Base-by-base conservation (phyloP, 2,797 vertebrate species). In the Pterois miles region DNA sequence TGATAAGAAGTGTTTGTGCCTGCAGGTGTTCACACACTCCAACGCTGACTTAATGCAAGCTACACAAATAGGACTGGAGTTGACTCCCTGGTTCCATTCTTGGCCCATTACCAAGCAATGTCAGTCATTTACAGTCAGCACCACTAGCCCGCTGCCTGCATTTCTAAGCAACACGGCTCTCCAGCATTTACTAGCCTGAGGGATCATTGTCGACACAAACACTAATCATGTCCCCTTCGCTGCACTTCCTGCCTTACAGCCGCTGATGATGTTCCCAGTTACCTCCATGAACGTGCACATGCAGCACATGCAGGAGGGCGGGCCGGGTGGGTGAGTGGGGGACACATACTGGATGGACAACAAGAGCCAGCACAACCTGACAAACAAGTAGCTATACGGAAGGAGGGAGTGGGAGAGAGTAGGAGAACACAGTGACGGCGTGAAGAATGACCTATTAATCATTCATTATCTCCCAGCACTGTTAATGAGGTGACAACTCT, bases 401-500 rank as follows among this genome's bases (percentile, higher is more conserved):
- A 85, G 68, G 38, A 75, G 65, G 76, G 78, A 90, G 81, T 68
- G 33, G 65, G 80, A 86, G 80, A 83, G 71, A 85, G 86, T 80
- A 79, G 84, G 77, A 84, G 85, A 93, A 62, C 80, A 81, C 46
- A 65, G 81, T 72, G 86, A 84, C 43, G 77, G 84, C 64, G 81
- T 84, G 86, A 89, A 90, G 91, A 91, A 92, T 92, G 90, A 90
- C 87, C 91, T 92, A 95, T 95, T 94, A 96, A 96, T 96, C 94
- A 95, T 95, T 96, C 93, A 96, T 95, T 94, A 93, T 92, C 91
- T 93, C 85, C 81, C 87, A 90, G 89, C 77, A 72, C 92, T 92
- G 92, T 93, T 95, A 95, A 95, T 95, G 94, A 95, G 93, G 91
- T 94, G 94, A 92, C 77, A 85, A 94, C 92, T 93, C 92, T 94